A percentile compares a stretch with the other conserved stretches of the same genome.
These are phyloP conservation scores for Anoplopoma fimbria DNA, from an alignment of 2,113 vertebrate genomes.

Conservation along the genomic window DNA sequence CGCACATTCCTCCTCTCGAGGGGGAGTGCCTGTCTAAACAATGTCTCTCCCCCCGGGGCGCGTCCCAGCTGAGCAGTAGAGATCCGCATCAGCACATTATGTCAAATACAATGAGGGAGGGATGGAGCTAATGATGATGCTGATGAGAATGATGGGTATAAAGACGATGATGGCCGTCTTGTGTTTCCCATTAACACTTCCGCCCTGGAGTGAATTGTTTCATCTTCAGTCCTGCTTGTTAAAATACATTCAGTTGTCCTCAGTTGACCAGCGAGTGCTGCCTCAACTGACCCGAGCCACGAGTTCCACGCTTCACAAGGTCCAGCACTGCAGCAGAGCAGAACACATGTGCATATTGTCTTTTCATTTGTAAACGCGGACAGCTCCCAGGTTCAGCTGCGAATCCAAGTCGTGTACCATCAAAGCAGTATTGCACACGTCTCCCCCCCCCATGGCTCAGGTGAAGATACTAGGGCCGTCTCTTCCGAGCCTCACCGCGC, in stretches of 20 bases:
- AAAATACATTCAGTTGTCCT: slow-evolving; percentile 74
- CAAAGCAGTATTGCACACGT: slow-evolving; percentile 65
- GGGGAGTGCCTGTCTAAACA: slow-evolving; percentile 69
- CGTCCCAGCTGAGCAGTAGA: slow-evolving; percentile 61
- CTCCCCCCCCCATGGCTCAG: slow-evolving; percentile 48
- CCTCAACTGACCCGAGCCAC: slow-evolving; percentile 37
- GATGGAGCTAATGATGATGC: slow-evolving; percentile 69
- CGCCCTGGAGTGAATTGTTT: slow-evolving; percentile 59
- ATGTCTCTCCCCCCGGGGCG: slow-evolving; percentile 60
- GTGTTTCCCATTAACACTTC: slow-evolving; percentile 67
- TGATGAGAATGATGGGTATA: slow-evolving; percentile 62
- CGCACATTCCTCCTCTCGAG: slow-evolving; percentile 68
- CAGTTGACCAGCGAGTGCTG: slow-evolving; percentile 52
- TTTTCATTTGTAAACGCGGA: slow-evolving; percentile 50
- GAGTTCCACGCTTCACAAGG: slow-evolving; percentile 28
- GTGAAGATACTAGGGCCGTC: slow-evolving; percentile 21
- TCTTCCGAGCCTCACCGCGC: slow-evolving; percentile 29
- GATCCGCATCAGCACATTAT: slow-evolving; percentile 74
- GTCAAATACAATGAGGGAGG: slow-evolving; percentile 73
- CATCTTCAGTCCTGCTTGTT: slow-evolving; percentile 59
- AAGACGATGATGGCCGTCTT: slow-evolving; percentile 67
- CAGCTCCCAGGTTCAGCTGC: slow-evolving; percentile 40
- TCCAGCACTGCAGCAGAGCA: slow-evolving; percentile 45
- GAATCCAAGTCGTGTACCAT: slow-evolving; percentile 48
- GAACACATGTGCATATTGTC: slow-evolving; percentile 50